Evolutionary conservation across 2,888 invertebrate genomes (phyloP), one percentile per base, ranked within the genome.

Genomic region (Onthophagus sagittarius): DNA sequence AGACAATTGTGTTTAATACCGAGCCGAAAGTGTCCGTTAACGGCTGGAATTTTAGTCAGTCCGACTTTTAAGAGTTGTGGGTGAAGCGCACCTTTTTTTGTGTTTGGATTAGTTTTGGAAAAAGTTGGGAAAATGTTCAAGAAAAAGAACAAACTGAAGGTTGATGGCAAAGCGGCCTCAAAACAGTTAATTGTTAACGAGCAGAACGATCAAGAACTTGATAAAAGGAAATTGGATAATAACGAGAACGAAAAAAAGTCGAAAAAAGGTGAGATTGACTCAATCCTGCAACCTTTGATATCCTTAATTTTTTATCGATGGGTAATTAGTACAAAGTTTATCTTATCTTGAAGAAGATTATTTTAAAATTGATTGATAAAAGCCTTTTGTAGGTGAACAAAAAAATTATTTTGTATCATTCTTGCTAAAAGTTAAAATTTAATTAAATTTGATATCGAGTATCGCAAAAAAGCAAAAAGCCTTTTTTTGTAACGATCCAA

Each of bases 181-280:
- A 88, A 87, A 80, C 87, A 88, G 78, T 87, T 89, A 81, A 89
- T 89, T 74, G 82, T 89, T 79, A 87, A 88, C 78, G 89, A 89
- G 81, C 88, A 88, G 80, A 87, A 87, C 70, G 88, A 88, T 80
- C 87, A 88, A 79, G 88, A 88, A 79, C 87, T 88, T 80, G 83
- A 87, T 80, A 86, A 86, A 33, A 13, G 88, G 81, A 86, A 87
- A 71, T 83, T 86, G 74, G 88, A 88, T 78, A 88, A 87, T 75
- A 80, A 79, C 83, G 87, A 87, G 78, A 87, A 85, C 80, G 86
- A 73, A 70, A 73, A 67, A 15, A 33, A 70, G 9, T 15, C 67
- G n/a, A 78, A 78, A 74, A 78, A 77, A 72, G 78, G 78, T 78
- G 75, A 78, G 77, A 76, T 71, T 9, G 65, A 7, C 9, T 53